These are phyloP conservation scores for Rostrhamus sociabilis DNA, from an alignment of 2,797 vertebrate genomes.

Conservation along the genomic window DNA sequence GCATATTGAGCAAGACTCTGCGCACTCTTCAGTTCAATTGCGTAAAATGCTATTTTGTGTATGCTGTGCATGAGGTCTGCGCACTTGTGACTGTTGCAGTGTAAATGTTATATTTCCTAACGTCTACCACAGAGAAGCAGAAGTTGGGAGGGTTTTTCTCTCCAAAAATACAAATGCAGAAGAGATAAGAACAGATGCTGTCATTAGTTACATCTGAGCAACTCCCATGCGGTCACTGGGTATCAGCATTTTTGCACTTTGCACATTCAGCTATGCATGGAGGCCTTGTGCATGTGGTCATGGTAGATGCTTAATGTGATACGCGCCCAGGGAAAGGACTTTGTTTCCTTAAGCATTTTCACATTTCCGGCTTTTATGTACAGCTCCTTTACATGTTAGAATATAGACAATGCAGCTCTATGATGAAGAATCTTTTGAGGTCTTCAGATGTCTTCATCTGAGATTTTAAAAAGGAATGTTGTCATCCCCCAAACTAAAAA, in stretches of 20 bases:
- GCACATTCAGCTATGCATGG: fast-evolving
- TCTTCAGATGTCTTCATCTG: background rate
- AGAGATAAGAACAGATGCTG: background rate
- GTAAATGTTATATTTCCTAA: background rate
- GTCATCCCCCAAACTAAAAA: background rate
- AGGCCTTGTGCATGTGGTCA: no score
- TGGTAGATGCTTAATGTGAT: background rate
- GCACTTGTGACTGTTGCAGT: background rate
- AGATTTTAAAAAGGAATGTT: background rate
- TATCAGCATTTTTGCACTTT: background rate
- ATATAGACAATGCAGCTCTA: background rate
- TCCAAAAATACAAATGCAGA: background rate
- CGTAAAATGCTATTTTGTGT: background rate
- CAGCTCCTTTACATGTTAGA: background rate
- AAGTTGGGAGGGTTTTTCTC: background rate
- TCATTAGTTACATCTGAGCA: background rate
- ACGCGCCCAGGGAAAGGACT: background rate
- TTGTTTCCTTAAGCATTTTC: background rate
- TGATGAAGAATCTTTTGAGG: background rate
- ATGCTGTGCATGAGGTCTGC: background rate
- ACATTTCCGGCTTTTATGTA: background rate
- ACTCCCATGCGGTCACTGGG: background rate
- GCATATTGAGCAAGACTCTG: background rate
- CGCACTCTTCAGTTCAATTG: background rate
- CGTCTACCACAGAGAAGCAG: background rate